Evolutionary conservation across 2,888 invertebrate species (phyloP).

Genomic region (Notocelia uddmanniana): DNA sequence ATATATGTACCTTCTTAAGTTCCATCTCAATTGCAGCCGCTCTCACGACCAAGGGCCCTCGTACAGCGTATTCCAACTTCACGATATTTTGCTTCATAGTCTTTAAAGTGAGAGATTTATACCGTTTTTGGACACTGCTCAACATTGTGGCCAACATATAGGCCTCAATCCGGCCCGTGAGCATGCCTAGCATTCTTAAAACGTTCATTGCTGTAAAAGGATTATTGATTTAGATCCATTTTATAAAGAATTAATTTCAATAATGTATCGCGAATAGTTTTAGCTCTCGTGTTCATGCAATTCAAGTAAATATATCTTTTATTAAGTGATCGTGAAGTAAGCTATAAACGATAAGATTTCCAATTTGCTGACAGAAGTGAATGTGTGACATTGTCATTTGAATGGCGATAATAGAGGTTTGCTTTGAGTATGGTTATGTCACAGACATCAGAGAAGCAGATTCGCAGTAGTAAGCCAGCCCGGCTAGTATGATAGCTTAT

Average conservation of each 20-base stretch:
- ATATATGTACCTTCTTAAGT: not conserved
- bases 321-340: not conserved
- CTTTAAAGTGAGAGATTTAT: not conserved
- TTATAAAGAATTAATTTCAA: not conserved
- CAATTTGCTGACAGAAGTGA: not conserved
- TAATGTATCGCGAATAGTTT: not conserved
- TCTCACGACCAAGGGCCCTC: not conserved
- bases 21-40: not conserved
- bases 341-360: not conserved
- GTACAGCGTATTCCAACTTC: slow-evolving; percentile 15
- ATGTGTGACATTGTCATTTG: not conserved
- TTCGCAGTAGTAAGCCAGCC: no score
- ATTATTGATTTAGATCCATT: not conserved
- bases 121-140: not conserved
- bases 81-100: slow-evolving; percentile 13
- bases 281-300: not conserved
- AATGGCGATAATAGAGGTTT: not conserved
- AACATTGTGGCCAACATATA: not conserved
- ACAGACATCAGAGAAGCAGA: no score
- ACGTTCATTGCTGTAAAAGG: not conserved
- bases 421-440: not conserved
- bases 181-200: not conserved
- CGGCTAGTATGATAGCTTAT: no score
- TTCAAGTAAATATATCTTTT: not conserved
- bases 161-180: not conserved